Percentiles rank a stretch among this genome's conserved stretches.
Evolutionary conservation across 2,888 invertebrate genomes (phyloP).

Genomic region (Amphipyra tragopoginis): DNA sequence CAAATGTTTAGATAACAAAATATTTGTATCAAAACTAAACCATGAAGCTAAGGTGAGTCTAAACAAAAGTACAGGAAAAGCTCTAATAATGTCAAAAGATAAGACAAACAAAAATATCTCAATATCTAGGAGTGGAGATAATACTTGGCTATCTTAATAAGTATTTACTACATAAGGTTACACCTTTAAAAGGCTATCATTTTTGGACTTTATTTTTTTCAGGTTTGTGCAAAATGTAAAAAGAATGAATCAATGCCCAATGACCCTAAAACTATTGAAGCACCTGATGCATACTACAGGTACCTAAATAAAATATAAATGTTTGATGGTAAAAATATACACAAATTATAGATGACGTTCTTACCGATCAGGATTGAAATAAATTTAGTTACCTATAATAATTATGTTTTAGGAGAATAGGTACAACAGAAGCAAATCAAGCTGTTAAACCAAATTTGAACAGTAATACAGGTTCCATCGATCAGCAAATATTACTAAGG

Average conservation of each 20-base stretch:
- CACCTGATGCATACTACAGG: constrained; percentile 91
- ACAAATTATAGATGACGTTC: too few relatives aligned
- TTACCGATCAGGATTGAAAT: too few relatives aligned
- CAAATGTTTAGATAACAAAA: constrained; percentile 94
- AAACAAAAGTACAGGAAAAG: background rate
- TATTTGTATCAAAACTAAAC: constrained; percentile 91
- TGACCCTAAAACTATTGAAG: constrained; percentile 64
- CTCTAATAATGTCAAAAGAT: background rate
- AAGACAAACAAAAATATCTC: too few relatives aligned
- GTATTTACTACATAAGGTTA: too few relatives aligned
- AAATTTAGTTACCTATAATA: background rate
- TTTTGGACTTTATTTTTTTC: constrained; percentile 12
- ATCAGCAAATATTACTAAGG: constrained; percentile 92
- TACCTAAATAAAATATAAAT: constrained; percentile 65
- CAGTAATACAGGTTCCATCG: constrained; percentile 81
- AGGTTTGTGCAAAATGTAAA: constrained; percentile 84
- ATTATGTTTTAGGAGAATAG: constrained; percentile 47
- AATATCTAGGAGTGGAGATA: too few relatives aligned
- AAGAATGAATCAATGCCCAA: constrained; percentile 53
- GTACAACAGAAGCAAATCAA: constrained; percentile 29
- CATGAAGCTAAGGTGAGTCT: constrained; percentile 91
- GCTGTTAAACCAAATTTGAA: constrained; percentile 1
- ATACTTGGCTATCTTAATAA: too few relatives aligned
- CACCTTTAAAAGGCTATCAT: too few relatives aligned
- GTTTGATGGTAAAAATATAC: background rate